These are phyloP conservation scores for Conger conger DNA, from an alignment of 2,113 vertebrate species.

Conservation along the genomic window DNA sequence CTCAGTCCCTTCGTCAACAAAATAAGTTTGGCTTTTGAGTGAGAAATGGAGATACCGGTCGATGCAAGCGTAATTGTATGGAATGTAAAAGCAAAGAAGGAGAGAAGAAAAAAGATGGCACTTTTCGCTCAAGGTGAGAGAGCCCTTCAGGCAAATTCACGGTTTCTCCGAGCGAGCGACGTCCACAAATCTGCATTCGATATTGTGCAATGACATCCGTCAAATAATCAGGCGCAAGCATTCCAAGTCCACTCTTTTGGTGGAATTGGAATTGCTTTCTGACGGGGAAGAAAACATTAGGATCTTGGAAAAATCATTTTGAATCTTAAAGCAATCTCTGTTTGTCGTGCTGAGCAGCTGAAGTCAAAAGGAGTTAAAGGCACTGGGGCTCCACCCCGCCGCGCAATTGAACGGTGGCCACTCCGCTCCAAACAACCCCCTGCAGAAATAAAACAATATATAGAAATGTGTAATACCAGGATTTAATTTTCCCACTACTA, in stretches of 20 bases:
- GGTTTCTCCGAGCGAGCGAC: constrained; percentile 33
- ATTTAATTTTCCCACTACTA: constrained; percentile 74
- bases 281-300: constrained; percentile 40
- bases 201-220: constrained; percentile 37
- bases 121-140: constrained; percentile 38
- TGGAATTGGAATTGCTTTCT: constrained; percentile 34
- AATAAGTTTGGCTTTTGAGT: constrained; percentile 32
- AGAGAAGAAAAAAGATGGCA: constrained; percentile 31
- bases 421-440: constrained; percentile 66
- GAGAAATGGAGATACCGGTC: constrained; percentile 34
- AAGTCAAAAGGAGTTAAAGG: constrained; percentile 56
- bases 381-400: constrained; percentile 53
- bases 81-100: constrained; percentile 23
- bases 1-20: constrained; percentile 27
- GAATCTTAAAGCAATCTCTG: constrained; percentile 37
- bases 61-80: constrained; percentile 44
- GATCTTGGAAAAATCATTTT: constrained; percentile 35
- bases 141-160: constrained; percentile 37
- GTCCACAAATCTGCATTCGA: constrained; percentile 24
- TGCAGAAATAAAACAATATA: constrained; percentile 73
- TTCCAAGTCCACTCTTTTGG: constrained; percentile 28
- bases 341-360: constrained; percentile 48
- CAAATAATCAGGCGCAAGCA: constrained; percentile 7
- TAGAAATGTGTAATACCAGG: constrained; percentile 71
- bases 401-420: constrained; percentile 57